A percentile compares a stretch with the other conserved stretches of the same genome.
Conservation (phyloP, 2,113 vertebrate species). For the Catharus fuscescens region DNA sequence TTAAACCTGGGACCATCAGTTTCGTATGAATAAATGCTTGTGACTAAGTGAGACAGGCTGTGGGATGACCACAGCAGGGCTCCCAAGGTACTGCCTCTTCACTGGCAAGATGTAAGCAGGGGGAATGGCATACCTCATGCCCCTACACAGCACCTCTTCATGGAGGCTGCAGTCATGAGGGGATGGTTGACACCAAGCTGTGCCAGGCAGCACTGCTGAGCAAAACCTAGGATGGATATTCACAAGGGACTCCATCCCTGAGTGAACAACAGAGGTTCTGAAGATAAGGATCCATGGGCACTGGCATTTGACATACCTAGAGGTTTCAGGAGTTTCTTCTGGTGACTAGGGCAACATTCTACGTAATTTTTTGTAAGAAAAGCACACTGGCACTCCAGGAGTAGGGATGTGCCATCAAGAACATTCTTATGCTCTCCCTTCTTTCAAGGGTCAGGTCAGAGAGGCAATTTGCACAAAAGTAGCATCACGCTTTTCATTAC, state of each 20-base stretch:
- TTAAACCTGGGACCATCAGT: background rate
- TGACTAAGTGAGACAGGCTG: background rate
- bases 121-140: accelerated
- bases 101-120: background rate
- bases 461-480: background rate
- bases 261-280: background rate
- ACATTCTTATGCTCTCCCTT: background rate
- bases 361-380: background rate
- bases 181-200: background rate
- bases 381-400: background rate
- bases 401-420: background rate
- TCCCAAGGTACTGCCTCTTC: background rate
- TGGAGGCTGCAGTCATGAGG: background rate
- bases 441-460: background rate
- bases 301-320: background rate
- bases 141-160: accelerated
- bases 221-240: background rate
- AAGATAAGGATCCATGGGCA: background rate
- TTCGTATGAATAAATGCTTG: background rate
- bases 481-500: background rate
- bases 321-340: background rate
- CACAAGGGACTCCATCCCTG: background rate
- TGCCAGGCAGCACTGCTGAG: background rate
- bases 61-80: background rate
- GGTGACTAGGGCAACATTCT: background rate